These are phyloP conservation scores for Rynchops niger DNA, from an alignment of 2,113 vertebrate species.

Conservation along the genomic window DNA sequence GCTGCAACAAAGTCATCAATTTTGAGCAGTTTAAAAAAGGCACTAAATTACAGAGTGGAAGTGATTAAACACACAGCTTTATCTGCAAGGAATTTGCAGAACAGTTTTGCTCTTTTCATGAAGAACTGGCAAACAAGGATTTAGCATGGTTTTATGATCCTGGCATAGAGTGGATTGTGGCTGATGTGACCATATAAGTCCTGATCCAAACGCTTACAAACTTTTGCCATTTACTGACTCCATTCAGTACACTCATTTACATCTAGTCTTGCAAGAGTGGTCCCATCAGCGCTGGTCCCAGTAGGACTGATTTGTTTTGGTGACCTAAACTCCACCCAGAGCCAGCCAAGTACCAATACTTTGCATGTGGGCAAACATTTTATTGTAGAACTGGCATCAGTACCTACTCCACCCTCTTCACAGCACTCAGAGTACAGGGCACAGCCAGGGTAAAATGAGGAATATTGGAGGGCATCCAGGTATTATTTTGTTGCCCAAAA, in stretches of 20 bases:
- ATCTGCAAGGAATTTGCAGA: neutral
- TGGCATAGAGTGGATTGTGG: neutral
- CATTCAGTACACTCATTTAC: neutral
- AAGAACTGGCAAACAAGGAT: neutral
- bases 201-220: neutral
- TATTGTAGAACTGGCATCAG: neutral
- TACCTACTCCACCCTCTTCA: neutral
- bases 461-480: neutral
- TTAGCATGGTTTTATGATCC: neutral
- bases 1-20: neutral
- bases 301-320: neutral
- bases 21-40: neutral
- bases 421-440: neutral
- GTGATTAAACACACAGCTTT: neutral
- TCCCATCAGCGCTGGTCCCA: neutral
- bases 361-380: neutral
- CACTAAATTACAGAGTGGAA: neutral
- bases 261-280: neutral
- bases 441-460: neutral
- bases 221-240: neutral
- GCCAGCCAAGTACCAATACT: neutral
- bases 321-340: neutral
- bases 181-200: slow-evolving; percentile 6
- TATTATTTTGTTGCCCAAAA: neutral
- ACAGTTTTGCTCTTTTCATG: neutral